Evolutionary conservation across 2,113 vertebrate genomes (phyloP).

Genomic region (Aleadryas rufinucha): DNA sequence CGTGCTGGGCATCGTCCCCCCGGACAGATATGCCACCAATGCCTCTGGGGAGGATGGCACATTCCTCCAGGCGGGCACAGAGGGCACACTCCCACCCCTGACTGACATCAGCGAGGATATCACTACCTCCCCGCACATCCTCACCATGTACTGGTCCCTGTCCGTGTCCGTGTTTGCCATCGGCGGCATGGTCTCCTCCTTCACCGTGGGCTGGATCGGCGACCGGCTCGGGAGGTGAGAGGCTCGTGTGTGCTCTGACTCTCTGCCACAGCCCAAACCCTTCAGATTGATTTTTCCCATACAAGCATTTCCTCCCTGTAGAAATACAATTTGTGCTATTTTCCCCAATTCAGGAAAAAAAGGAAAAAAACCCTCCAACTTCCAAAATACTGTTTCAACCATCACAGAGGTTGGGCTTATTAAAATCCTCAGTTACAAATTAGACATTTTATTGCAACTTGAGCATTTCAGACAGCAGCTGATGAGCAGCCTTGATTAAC

Average conservation of each 20-base stretch:
- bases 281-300: not conserved
- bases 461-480: not conserved
- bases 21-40: not conserved
- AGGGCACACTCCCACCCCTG: rapidly evolving
- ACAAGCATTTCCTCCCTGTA: rapidly evolving
- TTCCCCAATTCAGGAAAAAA: not conserved
- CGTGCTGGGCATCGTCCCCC: constrained; percentile 68
- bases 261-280: not conserved
- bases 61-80: not conserved
- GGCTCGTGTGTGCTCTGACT: not conserved
- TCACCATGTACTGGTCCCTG: constrained; percentile 90
- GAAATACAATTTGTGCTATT: not conserved
- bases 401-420: not conserved
- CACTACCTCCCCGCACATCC: not conserved
- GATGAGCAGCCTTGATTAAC: not conserved
- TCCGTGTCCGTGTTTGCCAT: constrained; percentile 91
- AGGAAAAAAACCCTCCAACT: not conserved
- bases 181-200: constrained; percentile 91
- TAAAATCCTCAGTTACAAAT: not conserved
- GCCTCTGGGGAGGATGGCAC: not conserved
- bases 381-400: not conserved
- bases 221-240: constrained; percentile 87
- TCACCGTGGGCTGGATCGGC: constrained; percentile 89
- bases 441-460: not conserved
- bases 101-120: not conserved